Conservation (phyloP, 2,113 vertebrate species). For the Protobothrops flavoviridis region DNA sequence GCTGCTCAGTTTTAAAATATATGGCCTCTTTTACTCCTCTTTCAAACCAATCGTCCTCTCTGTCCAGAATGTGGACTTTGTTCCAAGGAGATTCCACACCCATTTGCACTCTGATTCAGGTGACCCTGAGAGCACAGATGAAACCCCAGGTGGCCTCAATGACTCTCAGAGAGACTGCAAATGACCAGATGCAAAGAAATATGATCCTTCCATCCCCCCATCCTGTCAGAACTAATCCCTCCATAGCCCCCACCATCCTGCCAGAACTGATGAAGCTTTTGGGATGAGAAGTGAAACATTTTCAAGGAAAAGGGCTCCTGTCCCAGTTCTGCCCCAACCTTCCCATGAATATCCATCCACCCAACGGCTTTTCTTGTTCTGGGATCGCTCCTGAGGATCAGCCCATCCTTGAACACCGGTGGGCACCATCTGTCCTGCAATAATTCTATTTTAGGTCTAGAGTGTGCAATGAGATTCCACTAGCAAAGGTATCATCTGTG, state of each 20-base stretch:
- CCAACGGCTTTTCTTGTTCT: neutral
- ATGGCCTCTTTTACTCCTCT: neutral
- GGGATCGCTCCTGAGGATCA: neutral
- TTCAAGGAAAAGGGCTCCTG: neutral
- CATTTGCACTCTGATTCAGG: neutral
- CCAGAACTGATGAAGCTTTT: neutral
- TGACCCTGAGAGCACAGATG: neutral
- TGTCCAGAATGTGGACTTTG: neutral
- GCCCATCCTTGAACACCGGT: neutral
- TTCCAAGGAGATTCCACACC: neutral
- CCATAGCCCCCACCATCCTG: neutral
- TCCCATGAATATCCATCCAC: neutral
- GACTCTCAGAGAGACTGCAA: neutral
- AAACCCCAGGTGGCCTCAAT: neutral
- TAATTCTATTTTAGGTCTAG: neutral
- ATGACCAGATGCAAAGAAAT: neutral
- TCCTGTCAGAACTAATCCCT: neutral
- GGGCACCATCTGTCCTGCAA: neutral
- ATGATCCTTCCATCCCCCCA: neutral
- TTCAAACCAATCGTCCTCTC: too few species aligned
- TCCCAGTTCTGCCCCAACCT: neutral
- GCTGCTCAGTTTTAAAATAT: neutral
- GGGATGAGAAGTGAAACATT: neutral
- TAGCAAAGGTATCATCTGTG: neutral
- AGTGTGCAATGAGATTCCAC: neutral